phyloP scores from a whole-genome alignment of 1,140 invertebrate genomes.

The Caenorhabditis tropicalis region DNA sequence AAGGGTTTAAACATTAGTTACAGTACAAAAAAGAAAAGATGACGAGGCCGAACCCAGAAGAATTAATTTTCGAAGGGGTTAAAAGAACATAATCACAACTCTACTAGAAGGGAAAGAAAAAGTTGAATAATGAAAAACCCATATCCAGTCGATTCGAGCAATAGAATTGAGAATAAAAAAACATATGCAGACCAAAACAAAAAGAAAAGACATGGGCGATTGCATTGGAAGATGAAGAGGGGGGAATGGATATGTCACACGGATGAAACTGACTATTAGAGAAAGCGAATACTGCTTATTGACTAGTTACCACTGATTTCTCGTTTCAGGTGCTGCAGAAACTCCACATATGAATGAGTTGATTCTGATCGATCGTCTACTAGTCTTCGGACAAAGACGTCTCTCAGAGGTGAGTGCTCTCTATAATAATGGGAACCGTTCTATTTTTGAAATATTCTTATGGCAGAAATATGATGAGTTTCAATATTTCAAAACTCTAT shows the following conservation, averaged over 20 bases:
- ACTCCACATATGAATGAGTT: constrained; percentile 94
- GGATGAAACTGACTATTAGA: not conserved
- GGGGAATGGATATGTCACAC: constrained; percentile 35
- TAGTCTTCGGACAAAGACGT: constrained; percentile 85
- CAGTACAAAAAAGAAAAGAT: not conserved
- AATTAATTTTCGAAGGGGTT: not conserved
- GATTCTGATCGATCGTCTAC: constrained; percentile 92
- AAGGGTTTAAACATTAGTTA: not conserved
- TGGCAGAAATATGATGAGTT: too few relatives aligned
- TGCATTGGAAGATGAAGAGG: not conserved
- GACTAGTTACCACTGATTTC: constrained; percentile 60
- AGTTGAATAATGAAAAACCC: not conserved
- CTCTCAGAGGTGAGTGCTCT: constrained; percentile 85
- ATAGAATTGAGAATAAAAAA: not conserved
- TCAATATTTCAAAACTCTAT: not conserved
- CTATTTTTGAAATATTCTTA: too few relatives aligned
- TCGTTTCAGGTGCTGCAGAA: constrained; percentile 84
- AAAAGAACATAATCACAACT: not conserved
- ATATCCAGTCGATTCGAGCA: constrained; percentile 22
- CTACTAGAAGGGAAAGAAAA: not conserved
- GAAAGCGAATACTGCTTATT: not conserved
- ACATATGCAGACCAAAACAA: not conserved
- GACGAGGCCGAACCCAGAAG: not conserved
- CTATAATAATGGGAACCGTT: too few relatives aligned
- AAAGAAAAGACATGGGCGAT: constrained; percentile 31